Percentiles rank a stretch among this genome's conserved stretches.
phyloP scores from a whole-genome alignment of 2,888 invertebrate species.

The Pristionchus japonicus region DNA sequence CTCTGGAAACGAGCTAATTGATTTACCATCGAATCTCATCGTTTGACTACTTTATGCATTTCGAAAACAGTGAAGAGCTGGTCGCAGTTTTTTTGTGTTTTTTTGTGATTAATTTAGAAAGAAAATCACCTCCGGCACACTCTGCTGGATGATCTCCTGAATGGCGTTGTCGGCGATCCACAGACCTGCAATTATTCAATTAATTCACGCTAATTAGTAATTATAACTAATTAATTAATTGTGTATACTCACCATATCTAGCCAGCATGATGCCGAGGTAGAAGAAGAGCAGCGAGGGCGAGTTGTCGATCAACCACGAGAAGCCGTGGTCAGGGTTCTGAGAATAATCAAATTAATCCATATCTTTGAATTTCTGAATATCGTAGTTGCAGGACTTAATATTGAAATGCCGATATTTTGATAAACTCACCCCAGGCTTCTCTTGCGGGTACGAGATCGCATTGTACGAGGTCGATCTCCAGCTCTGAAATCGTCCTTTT shows the following conservation, averaged over 20 bases:
- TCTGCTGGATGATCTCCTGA: slow-evolving; percentile 68
- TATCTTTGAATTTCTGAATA: not conserved
- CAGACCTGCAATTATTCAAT: slow-evolving; percentile 54
- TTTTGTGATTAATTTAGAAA: not conserved
- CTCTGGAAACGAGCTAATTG: too few relatives aligned
- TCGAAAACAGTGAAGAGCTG: too few relatives aligned
- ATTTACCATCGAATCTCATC: too few relatives aligned
- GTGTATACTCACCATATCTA: slow-evolving; percentile 57
- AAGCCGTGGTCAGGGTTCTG: not conserved
- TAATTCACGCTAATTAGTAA: too few relatives aligned
- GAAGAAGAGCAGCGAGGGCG: slow-evolving; percentile 64
- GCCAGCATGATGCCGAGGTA: slow-evolving; percentile 70
- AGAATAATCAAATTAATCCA: not conserved
- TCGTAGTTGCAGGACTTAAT: too few relatives aligned
- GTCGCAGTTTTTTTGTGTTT: not conserved
- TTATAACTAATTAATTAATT: too few relatives aligned
- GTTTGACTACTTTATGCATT: too few relatives aligned
- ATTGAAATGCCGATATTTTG: too few relatives aligned
- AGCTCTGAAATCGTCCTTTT: not conserved
- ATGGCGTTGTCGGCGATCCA: slow-evolving; percentile 71
- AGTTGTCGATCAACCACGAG: slow-evolving; percentile 25
- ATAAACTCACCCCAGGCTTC: not conserved
- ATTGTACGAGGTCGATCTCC: not conserved
- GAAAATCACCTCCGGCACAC: slow-evolving; percentile 57
- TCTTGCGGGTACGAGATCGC: not conserved